Evolutionary conservation across 2,113 vertebrate genomes (phyloP).

Genomic region (Phylloscopus whistleri): DNA sequence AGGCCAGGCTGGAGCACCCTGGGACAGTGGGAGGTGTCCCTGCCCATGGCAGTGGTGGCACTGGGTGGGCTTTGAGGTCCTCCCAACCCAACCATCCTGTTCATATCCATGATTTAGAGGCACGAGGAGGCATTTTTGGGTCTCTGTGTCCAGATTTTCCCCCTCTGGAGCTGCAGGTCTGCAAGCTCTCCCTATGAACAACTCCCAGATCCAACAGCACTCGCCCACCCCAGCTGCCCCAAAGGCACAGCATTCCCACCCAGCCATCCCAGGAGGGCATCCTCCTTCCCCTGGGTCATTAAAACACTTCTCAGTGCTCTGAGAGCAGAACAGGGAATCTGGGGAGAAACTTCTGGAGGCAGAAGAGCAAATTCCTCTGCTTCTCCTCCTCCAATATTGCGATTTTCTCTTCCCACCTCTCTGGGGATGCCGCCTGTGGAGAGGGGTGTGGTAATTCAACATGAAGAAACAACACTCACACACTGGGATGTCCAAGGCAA

Average conservation of each 20-base stretch:
- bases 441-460: background rate
- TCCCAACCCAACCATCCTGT: background rate
- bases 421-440: background rate
- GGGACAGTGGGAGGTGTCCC: too few relatives aligned
- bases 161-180: background rate
- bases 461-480: too few relatives aligned
- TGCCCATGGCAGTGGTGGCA: too few relatives aligned
- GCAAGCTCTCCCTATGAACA: fast-evolving
- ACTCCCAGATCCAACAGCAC: background rate
- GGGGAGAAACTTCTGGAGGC: background rate
- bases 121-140: background rate
- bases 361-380: background rate
- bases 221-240: fast-evolving
- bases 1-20: too few relatives aligned
- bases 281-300: background rate
- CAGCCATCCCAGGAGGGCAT: background rate
- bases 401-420: background rate
- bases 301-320: background rate
- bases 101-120: background rate
- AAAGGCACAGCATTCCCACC: background rate
- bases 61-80: fast-evolving
- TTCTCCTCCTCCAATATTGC: background rate
- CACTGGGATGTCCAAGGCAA: too few relatives aligned
- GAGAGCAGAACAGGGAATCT: background rate
- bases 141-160: fast-evolving